These are phyloP conservation scores for Drosophila mayri DNA, from an alignment of 1,140 invertebrate species.

Conservation along the genomic window DNA sequence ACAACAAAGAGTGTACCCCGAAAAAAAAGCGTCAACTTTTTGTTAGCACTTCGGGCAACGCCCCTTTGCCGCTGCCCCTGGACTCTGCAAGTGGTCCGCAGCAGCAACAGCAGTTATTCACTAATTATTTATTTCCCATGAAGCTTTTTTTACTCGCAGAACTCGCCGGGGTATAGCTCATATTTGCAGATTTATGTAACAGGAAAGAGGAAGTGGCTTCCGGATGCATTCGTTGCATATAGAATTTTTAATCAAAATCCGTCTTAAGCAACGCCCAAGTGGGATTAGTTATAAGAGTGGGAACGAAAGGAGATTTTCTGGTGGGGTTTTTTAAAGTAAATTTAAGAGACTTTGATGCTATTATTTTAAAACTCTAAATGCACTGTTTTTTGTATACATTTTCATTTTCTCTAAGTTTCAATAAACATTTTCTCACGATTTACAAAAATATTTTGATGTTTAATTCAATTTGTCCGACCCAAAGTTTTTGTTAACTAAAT, in stretches of 20 bases:
- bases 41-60: constrained; percentile 51
- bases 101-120: constrained; percentile 39
- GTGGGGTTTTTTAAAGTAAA: too few relatives aligned
- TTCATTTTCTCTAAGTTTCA: not conserved
- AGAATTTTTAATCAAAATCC: not conserved
- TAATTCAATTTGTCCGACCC: too few relatives aligned
- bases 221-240: constrained; percentile 11
- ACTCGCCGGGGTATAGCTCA: constrained; percentile 19
- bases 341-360: not conserved
- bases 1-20: constrained; percentile 38
- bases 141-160: constrained; percentile 42
- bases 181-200: constrained; percentile 24
- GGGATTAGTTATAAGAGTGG: not conserved
- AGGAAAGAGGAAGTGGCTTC: constrained; percentile 31
- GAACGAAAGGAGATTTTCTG: not conserved
- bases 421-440: not conserved
- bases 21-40: constrained; percentile 59
- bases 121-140: constrained; percentile 79
- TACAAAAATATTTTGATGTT: not conserved
- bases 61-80: constrained; percentile 25
- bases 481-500: not conserved
- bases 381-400: not conserved
- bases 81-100: constrained; percentile 68
- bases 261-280: not conserved
- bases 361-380: too few relatives aligned